phyloP scores from a whole-genome alignment of 2,888 invertebrate genomes.

The Ormyrus nitidulus region DNA sequence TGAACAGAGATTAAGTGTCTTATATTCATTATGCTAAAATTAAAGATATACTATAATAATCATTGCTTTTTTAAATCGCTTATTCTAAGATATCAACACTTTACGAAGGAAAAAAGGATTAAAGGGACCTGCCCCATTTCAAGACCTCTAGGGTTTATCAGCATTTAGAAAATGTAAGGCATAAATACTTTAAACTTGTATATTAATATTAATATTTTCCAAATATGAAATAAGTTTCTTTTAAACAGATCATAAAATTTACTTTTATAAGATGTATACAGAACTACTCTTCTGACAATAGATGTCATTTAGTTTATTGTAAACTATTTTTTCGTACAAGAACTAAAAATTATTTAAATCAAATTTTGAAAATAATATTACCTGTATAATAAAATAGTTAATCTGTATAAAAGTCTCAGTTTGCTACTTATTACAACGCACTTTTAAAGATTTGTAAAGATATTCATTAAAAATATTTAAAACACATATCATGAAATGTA shows the following conservation, averaged over 20 bases:
- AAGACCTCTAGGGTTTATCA: constrained; percentile 64
- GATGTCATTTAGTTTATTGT: constrained; percentile 57
- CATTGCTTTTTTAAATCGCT: constrained; percentile 65
- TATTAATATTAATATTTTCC: constrained; percentile 65
- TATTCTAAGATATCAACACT: constrained; percentile 72
- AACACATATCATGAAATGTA: constrained; percentile 31
- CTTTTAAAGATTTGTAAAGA: constrained; percentile 31
- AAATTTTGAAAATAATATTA: constrained; percentile 22
- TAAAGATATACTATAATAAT: constrained; percentile 69
- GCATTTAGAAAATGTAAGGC: constrained; percentile 69
- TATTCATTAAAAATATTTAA: constrained; percentile 42
- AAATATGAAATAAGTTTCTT: constrained; percentile 52
- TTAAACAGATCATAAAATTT: constrained; percentile 56
- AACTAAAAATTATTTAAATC: constrained; percentile 34
- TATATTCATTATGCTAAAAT: constrained; percentile 69
- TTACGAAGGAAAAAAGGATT: constrained; percentile 65
- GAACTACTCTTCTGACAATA: constrained; percentile 64
- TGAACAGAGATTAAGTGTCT: constrained; percentile 73
- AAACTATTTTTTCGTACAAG: constrained; percentile 38
- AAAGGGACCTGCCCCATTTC: constrained; percentile 73
- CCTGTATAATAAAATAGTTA: constrained; percentile 11
- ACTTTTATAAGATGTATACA: constrained; percentile 57
- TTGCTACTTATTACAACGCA: constrained; percentile 17
- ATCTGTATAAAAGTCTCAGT: constrained; percentile 36
- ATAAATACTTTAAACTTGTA: constrained; percentile 67